Evolutionary conservation across 2,888 invertebrate species (phyloP).

Genomic region (Caenorhabditis panamensis): DNA sequence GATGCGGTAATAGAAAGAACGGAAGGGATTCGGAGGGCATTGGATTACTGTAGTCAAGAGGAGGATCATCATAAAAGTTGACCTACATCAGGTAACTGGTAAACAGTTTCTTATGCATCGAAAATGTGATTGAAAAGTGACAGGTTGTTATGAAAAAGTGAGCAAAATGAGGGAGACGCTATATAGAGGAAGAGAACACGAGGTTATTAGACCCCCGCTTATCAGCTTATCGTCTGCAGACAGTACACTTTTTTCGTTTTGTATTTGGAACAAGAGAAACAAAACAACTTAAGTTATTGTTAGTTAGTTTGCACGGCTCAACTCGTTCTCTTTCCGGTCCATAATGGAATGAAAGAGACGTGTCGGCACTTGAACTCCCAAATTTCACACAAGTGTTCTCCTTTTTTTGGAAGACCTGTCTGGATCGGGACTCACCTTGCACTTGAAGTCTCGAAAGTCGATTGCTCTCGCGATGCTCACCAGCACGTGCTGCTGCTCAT

Average conservation of each 20-base stretch:
- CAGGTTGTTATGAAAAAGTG: not conserved
- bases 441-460: conserved; percentile 75
- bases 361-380: conserved; percentile 49
- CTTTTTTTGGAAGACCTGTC: conserved; percentile 26
- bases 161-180: not conserved
- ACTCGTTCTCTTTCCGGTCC: no score
- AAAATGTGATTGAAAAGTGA: not conserved
- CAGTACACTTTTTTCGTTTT: not conserved
- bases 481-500: conserved; percentile 68
- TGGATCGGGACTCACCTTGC: conserved; percentile 71
- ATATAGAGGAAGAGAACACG: conserved; percentile 6
- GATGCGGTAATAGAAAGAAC: conserved; percentile 21
- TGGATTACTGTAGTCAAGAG: no score
- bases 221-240: conserved; percentile 19
- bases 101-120: conserved; percentile 12
- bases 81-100: conserved; percentile 24
- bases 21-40: conserved; percentile 29
- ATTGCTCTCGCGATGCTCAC: conserved; percentile 74
- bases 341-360: conserved; percentile 9
- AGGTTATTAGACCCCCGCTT: conserved; percentile 33
- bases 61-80: conserved; percentile 39
- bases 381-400: conserved; percentile 37
- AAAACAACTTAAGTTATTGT: no score
- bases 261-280: no score
- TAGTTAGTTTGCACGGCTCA: not conserved